Evolutionary conservation across 2,888 invertebrate species (phyloP).

Genomic region (Osmoderma eremita): DNA sequence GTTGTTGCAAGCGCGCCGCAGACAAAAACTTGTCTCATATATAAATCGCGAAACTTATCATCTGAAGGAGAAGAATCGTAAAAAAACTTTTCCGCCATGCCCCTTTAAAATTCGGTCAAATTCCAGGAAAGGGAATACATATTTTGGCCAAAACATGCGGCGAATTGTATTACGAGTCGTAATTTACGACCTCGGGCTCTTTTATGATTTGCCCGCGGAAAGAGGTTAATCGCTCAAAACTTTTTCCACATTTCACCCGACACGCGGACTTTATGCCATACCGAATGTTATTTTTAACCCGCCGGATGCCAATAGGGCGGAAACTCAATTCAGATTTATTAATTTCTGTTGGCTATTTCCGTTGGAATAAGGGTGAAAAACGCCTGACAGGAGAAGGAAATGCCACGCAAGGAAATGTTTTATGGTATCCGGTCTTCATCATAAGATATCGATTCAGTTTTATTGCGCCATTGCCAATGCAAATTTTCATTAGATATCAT

Average conservation of each 20-base stretch:
- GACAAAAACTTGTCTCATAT: conserved; percentile 27
- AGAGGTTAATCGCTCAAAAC: conserved; percentile 15
- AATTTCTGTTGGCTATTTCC: too few relatives aligned
- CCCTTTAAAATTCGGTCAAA: conserved; percentile 28
- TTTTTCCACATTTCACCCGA: conserved; percentile 4
- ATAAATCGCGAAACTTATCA: conserved; percentile 35
- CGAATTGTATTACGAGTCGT: not conserved
- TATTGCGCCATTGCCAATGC: conserved; percentile 22
- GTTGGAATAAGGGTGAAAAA: too few relatives aligned
- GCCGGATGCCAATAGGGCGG: too few relatives aligned
- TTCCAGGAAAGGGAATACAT: not conserved
- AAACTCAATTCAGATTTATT: too few relatives aligned
- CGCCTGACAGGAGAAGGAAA: too few relatives aligned
- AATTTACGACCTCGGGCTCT: conserved; percentile 4
- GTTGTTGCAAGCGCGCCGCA: conserved; percentile 11
- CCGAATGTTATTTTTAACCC: not conserved
- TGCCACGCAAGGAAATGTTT: too few relatives aligned
- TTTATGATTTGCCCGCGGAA: conserved; percentile 1
- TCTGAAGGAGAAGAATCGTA: conserved; percentile 17
- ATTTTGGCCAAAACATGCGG: conserved; percentile 32
- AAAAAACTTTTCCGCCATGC: conserved; percentile 25
- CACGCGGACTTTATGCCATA: not conserved
- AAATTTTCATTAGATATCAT: conserved; percentile 28
- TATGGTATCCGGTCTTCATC: too few relatives aligned
- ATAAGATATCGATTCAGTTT: conserved; percentile 23